Evolutionary conservation across 2,113 vertebrate species (phyloP), one percentile per base, ranked within the genome.

Genomic region (Martes martes): DNA sequence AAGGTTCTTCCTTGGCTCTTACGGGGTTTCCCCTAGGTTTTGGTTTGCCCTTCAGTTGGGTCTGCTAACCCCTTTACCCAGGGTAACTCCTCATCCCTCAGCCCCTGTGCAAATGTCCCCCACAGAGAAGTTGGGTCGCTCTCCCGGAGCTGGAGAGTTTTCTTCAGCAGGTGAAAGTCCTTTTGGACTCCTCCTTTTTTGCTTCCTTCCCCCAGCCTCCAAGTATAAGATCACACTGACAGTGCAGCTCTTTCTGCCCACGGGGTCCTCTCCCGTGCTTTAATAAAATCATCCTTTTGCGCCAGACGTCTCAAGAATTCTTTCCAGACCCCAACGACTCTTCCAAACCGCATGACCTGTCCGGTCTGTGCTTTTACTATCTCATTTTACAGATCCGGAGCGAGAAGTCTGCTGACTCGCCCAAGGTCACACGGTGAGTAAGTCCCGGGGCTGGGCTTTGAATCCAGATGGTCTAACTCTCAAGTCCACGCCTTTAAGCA

Each of bases 321-420:
- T 69, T n/a, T 69, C 33, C 4, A 18, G 67, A 69, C 63, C 63
- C 28, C 63, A 65, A 65, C 28, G 33, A 15, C 63, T 33, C 18
- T 69, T n/a, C 16, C 33, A n/a, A n/a, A 69, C 33, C 67, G n/a
- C 16, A 19, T n/a, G 33, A 18, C 33, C 7, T n/a, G 67, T 0
- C 5, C n/a, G 2, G 10, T 14, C 1, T 1, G 36, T 33, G 2
- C 8, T 65, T 28, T 45, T 2, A 24, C 18, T 23, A 39, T 3
- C 59, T 21, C 45, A 23, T n/a, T 42, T 74, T 73, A 74, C 11
- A 33, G 52, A 65, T 36, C 36, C 26, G 18, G 86, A 93, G 26
- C 1, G 63, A 59, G 71, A 82, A 18, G 26, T 19, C 65, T 19
- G 57, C 18, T 47, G 52, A 85, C 59, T 57, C 31, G 23, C 42